These are phyloP conservation scores for Stenodema calcarata DNA, from an alignment of 2,888 invertebrate genomes.

Conservation along the genomic window DNA sequence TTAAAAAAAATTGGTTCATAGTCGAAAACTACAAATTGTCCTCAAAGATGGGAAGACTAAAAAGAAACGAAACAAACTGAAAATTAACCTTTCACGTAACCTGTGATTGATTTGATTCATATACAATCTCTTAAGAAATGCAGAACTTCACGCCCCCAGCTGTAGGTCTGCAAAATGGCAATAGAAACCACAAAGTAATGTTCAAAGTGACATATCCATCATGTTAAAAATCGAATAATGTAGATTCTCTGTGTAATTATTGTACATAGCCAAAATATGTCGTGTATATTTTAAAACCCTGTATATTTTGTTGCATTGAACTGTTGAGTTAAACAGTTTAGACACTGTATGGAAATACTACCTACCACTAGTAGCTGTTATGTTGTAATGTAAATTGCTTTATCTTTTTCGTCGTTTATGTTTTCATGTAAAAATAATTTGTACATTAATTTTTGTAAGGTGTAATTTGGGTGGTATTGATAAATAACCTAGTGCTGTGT, in stretches of 20 bases:
- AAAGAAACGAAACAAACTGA: too few species aligned
- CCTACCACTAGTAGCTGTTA: not conserved
- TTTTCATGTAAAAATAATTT: too few species aligned
- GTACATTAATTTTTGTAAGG: too few species aligned
- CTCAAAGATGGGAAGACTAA: too few species aligned
- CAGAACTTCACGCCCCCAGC: not conserved
- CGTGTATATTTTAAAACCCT: slow-evolving; percentile 23
- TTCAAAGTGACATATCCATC: slow-evolving; percentile 40
- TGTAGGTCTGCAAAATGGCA: not conserved
- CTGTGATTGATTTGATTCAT: too few species aligned
- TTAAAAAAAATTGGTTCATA: too few species aligned
- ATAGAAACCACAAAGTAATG: slow-evolving; percentile 15
- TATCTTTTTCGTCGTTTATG: too few species aligned
- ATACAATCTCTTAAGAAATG: not conserved
- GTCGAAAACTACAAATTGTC: too few species aligned
- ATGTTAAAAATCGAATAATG: not conserved
- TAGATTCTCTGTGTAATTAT: not conserved
- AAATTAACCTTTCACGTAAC: too few species aligned
- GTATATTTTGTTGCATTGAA: slow-evolving; percentile 37
- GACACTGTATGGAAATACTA: not conserved
- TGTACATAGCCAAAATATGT: slow-evolving; percentile 9
- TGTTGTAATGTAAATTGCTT: not conserved
- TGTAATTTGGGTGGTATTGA: too few species aligned
- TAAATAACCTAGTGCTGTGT: too few species aligned
- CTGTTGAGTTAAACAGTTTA: not conserved